Evolutionary conservation across 2,113 vertebrate species (phyloP).

Genomic region (Chaenogobius annularis): DNA sequence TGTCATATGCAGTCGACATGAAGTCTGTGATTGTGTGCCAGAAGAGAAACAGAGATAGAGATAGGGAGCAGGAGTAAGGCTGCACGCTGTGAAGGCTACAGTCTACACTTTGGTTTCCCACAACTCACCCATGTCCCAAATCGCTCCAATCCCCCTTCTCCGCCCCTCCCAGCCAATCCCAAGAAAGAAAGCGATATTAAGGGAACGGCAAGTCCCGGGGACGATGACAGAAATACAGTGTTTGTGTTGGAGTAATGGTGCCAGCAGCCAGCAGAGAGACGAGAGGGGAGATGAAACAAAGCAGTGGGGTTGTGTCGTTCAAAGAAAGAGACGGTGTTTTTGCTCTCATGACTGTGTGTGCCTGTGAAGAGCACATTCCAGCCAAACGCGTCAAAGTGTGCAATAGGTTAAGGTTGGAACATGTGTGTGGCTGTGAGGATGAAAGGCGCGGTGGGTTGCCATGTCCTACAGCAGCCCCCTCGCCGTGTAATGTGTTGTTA

Average conservation of each 20-base stretch:
- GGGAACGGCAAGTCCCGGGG: conserved; percentile 53
- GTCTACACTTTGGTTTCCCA: conserved; percentile 74
- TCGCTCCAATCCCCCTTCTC: conserved; percentile 52
- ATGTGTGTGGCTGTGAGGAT: conserved; percentile 52
- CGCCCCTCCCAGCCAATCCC: conserved; percentile 38
- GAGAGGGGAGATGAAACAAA: conserved; percentile 59
- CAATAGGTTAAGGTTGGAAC: conserved; percentile 42
- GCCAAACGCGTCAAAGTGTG: conserved; percentile 27
- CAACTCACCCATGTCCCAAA: conserved; percentile 72
- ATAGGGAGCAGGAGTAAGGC: conserved; percentile 33
- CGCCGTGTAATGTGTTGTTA: conserved; percentile 48
- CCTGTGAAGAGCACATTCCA: conserved; percentile 35
- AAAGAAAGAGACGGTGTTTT: conserved; percentile 37
- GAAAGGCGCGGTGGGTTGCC: conserved; percentile 65
- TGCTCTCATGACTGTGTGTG: conserved; percentile 17
- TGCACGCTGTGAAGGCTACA: conserved; percentile 70
- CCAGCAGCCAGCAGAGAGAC: conserved; percentile 62
- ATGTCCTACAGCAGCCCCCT: conserved; percentile 67
- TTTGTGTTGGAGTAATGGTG: conserved; percentile 63
- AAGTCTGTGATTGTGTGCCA: conserved; percentile 66
- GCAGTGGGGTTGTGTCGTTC: conserved; percentile 48
- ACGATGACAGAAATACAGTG: conserved; percentile 73
- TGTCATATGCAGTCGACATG: conserved; percentile 67
- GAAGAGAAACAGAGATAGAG: conserved; percentile 68
- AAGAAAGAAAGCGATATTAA: conserved; percentile 63